A percentile compares a stretch with the other conserved stretches of the same genome.
Evolutionary conservation across 1,140 invertebrate genomes (phyloP).

Genomic region (Protaetia brevitarsis): DNA sequence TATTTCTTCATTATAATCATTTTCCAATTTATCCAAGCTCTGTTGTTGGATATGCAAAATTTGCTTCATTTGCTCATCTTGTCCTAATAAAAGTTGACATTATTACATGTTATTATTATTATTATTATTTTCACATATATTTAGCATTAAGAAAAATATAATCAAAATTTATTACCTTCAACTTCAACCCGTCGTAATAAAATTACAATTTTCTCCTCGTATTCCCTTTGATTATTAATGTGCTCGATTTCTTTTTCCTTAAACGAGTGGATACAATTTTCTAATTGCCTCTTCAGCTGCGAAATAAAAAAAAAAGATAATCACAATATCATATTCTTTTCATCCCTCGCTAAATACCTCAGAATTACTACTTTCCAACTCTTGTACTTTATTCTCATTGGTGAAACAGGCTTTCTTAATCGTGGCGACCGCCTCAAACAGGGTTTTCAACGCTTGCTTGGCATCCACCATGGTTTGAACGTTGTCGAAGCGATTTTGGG

Average conservation of each 20-base stretch:
- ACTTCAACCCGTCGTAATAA: constrained; percentile 36
- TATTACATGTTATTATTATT: too few relatives aligned
- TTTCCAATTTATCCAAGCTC: constrained; percentile 31
- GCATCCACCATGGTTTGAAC: constrained; percentile 66
- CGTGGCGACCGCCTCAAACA: constrained; percentile 58
- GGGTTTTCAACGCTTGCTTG: constrained; percentile 57
- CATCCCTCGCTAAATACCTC: too few relatives aligned
- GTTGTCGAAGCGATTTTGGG: constrained; percentile 52
- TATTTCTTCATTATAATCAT: too few relatives aligned
- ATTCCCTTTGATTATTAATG: constrained; percentile 36
- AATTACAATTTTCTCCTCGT: constrained; percentile 52
- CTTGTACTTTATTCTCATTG: constrained; percentile 50
- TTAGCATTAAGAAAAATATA: too few relatives aligned
- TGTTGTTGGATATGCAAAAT: constrained; percentile 41
- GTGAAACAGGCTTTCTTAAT: constrained; percentile 46
- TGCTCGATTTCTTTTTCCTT: constrained; percentile 9
- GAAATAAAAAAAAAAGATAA: background rate
- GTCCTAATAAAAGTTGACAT: constrained; percentile 31
- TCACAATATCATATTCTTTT: background rate
- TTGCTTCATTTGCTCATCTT: constrained; percentile 41
- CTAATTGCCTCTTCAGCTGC: background rate
- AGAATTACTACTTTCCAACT: constrained; percentile 45
- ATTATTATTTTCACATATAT: too few relatives aligned
- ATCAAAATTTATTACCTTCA: too few relatives aligned
- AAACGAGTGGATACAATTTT: background rate